Percentiles rank a stretch among this genome's conserved stretches.
These are phyloP conservation scores for Anticlea derivata DNA, from an alignment of 2,888 invertebrate genomes.

Conservation along the genomic window DNA sequence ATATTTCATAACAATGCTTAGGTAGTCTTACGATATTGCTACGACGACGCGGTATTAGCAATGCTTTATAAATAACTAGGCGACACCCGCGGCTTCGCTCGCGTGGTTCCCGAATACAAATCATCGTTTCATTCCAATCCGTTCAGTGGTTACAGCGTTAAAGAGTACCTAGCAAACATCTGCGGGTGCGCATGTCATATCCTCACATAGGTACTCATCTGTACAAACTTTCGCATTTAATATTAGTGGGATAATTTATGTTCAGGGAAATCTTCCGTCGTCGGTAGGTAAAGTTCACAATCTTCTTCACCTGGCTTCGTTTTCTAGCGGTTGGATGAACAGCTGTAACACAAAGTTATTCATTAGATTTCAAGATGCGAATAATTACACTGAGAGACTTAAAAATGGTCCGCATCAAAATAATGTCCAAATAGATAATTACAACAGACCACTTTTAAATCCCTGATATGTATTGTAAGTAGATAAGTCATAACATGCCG, in stretches of 20 bases:
- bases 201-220: no score
- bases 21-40: not conserved
- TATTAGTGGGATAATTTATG: not conserved
- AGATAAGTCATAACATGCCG: conserved; percentile 24
- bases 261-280: conserved; percentile 11
- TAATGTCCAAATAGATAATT: not conserved
- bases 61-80: no score
- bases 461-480: not conserved
- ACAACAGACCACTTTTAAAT: conserved; percentile 16
- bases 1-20: no score
- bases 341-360: conserved; percentile 48
- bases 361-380: conserved; percentile 3
- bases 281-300: not conserved
- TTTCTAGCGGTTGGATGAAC: conserved; percentile 43
- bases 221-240: no score
- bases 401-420: conserved; percentile 20
- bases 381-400: not conserved
- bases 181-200: no score
- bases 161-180: no score
- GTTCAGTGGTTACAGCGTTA: no score
- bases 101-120: no score
- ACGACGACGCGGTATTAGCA: conserved; percentile 2
- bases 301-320: conserved; percentile 22
- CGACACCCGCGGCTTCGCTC: no score
- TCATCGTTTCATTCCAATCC: no score